Conservation (phyloP, 2,113 vertebrate species). For the Hemiscyllium ocellatum region DNA sequence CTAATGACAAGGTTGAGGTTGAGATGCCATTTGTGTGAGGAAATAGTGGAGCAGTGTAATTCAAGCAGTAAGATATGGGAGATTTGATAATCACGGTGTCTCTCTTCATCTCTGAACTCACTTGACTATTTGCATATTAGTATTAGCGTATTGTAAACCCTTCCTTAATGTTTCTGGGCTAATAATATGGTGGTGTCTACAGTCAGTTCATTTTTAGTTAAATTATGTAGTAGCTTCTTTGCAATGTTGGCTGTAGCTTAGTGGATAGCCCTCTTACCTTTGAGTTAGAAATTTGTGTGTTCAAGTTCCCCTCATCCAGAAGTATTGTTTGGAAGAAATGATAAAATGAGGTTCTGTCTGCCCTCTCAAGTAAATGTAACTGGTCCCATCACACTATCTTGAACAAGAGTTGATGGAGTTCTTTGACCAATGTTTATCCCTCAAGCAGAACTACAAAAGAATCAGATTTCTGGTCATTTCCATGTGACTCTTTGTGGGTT, state of each 20-base stretch:
- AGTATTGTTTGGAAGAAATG: too few species aligned
- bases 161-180: not conserved
- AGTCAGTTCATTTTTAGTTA: not conserved
- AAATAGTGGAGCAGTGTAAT: not conserved
- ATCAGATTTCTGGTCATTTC: not conserved
- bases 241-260: not conserved
- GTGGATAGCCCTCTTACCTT: not conserved
- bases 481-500: not conserved
- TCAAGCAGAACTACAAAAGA: not conserved
- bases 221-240: not conserved
- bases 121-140: not conserved
- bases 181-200: not conserved
- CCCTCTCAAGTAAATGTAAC: not conserved
- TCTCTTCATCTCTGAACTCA: not conserved
- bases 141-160: not conserved
- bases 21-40: not conserved
- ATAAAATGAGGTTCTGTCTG: too few species aligned
- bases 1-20: not conserved
- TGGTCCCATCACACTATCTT: not conserved
- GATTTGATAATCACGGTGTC: not conserved
- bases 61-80: not conserved
- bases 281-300: not conserved
- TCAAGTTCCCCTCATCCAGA: not conserved
- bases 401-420: not conserved
- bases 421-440: not conserved